Conservation (phyloP, 2,113 vertebrate species). For the Tricholaema leucomelas region DNA sequence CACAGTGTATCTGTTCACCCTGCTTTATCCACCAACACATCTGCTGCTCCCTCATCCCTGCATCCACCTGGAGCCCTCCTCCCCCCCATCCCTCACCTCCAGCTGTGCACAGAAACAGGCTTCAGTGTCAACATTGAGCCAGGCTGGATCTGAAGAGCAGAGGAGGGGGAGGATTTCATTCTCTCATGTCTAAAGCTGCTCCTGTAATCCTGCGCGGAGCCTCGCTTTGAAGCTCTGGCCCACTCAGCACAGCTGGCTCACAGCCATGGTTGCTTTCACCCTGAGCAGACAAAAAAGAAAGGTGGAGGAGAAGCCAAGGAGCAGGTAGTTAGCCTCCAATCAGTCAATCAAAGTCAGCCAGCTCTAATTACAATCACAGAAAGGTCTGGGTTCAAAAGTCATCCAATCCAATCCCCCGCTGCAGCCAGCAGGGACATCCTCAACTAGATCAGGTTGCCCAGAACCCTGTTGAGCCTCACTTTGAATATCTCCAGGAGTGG, state of each 20-base stretch:
- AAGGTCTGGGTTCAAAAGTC: too few species aligned
- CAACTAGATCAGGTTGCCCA: too few species aligned
- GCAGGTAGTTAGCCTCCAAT: not conserved
- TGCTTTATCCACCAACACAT: not conserved
- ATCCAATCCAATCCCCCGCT: too few species aligned
- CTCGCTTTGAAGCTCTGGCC: not conserved
- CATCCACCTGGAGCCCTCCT: not conserved
- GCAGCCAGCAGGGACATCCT: too few species aligned
- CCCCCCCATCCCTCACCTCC: not conserved
- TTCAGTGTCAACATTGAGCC: not conserved
- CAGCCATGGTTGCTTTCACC: constrained; percentile 16
- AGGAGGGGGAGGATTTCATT: not conserved
- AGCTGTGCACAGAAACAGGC: not conserved
- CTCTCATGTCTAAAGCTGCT: not conserved
- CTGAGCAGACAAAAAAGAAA: not conserved
- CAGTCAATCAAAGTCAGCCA: not conserved
- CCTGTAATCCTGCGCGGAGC: not conserved
- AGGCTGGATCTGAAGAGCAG: not conserved
- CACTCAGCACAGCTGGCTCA: not conserved
- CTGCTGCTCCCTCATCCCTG: not conserved
- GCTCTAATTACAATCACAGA: not conserved
- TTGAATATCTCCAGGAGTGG: too few species aligned
- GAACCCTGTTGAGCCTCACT: too few species aligned
- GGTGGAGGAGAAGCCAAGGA: not conserved
- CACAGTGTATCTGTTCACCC: not conserved